Evolutionary conservation across 92 coral and sea anemone species (phyloP).

Genomic region (Galaxea fascicularis): DNA sequence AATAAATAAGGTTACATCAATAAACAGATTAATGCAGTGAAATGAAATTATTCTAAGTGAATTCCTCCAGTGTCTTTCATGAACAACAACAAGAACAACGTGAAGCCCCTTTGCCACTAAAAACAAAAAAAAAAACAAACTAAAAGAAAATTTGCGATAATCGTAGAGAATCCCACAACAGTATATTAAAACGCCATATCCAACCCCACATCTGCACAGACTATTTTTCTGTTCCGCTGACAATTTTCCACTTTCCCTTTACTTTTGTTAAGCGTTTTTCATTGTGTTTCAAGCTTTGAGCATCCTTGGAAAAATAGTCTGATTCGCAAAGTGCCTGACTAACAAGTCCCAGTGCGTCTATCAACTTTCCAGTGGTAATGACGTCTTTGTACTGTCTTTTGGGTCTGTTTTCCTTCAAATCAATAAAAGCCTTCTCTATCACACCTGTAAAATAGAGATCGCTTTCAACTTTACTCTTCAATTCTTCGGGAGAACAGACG

Average conservation of each 20-base stretch:
- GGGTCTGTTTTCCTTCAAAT: constrained; percentile 17
- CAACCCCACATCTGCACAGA: not conserved
- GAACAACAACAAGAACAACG: too few relatives aligned
- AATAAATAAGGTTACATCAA: too few relatives aligned
- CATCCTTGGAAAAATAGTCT: constrained; percentile 35
- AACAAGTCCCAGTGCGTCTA: not conserved
- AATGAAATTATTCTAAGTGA: too few relatives aligned
- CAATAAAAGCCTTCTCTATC: constrained; percentile 28
- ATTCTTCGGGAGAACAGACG: constrained; percentile 10
- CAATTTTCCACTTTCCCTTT: constrained; percentile 45
- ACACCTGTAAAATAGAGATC: constrained; percentile 23
- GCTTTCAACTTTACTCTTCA: constrained; percentile 1
- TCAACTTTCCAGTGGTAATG: not conserved
- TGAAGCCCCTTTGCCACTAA: too few relatives aligned
- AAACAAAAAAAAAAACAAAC: too few relatives aligned
- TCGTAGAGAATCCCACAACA: too few relatives aligned
- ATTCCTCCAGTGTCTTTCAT: too few relatives aligned
- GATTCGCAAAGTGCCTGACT: constrained; percentile 44
- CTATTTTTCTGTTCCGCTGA: not conserved
- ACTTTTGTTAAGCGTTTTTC: constrained; percentile 28
- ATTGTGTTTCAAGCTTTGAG: constrained; percentile 27
- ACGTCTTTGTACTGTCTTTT: constrained; percentile 33
- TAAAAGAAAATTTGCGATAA: too few relatives aligned
- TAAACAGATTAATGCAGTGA: too few relatives aligned
- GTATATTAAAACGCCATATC: too few relatives aligned